phyloP scores from a whole-genome alignment of 2,888 invertebrate species.

The Apeira syringaria region DNA sequence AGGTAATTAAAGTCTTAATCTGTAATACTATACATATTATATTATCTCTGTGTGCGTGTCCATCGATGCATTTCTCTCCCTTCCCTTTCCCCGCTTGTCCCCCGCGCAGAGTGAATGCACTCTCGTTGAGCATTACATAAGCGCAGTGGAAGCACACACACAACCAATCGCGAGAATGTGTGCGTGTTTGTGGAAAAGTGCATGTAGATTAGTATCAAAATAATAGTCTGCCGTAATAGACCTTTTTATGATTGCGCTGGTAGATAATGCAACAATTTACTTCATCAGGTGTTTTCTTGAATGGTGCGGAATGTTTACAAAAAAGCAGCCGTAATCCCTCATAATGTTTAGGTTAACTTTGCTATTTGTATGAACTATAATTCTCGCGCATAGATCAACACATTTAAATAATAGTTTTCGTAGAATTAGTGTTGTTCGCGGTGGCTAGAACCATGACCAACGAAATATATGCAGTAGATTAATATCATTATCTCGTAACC shows the following conservation, averaged over 20 bases:
- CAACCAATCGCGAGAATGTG: conserved; percentile 11
- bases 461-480: too few species aligned
- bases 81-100: conserved; percentile 26
- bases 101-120: conserved; percentile 70
- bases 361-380: too few species aligned
- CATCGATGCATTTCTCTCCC: conserved; percentile 61
- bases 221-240: conserved; percentile 25
- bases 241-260: conserved; percentile 26
- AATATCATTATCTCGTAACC: too few species aligned
- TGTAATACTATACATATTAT: conserved; percentile 31
- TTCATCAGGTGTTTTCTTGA: conserved; percentile 16
- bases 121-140: conserved; percentile 73
- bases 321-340: too few species aligned
- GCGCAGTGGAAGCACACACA: conserved; percentile 46
- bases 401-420: too few species aligned
- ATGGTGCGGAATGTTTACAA: conserved; percentile 11
- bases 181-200: conserved; percentile 43
- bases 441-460: too few species aligned
- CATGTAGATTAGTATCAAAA: conserved; percentile 42
- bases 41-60: conserved; percentile 42
- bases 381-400: too few species aligned
- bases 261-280: conserved; percentile 23
- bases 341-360: too few species aligned
- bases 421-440: too few species aligned
- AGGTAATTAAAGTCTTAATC: conserved; percentile 39